These are phyloP conservation scores for Atethmia centrago DNA, from an alignment of 2,888 invertebrate species.

Conservation along the genomic window DNA sequence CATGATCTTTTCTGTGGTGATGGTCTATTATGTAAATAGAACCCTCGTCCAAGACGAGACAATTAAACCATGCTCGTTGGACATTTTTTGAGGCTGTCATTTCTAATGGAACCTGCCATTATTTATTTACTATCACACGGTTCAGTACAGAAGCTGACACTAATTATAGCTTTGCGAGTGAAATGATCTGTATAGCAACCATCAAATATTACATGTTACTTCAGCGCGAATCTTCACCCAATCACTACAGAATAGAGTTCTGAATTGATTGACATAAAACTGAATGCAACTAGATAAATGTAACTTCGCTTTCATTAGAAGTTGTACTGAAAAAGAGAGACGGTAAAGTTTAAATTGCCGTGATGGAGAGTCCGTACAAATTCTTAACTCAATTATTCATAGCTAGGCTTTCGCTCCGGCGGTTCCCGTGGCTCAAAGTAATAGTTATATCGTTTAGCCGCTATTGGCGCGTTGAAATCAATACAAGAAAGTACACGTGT, in stretches of 20 bases:
- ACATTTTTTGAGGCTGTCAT: not conserved
- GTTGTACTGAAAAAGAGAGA: not conserved
- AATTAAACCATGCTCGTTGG: not conserved
- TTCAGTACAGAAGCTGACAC: slow-evolving; percentile 13
- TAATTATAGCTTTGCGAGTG: slow-evolving; percentile 37
- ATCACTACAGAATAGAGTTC: not conserved
- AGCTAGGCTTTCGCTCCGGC: slow-evolving; percentile 48
- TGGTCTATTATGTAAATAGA: not conserved
- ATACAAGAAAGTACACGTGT: slow-evolving; percentile 52
- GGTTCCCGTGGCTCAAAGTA: slow-evolving; percentile 36
- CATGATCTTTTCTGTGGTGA: slow-evolving; percentile 5
- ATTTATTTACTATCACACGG: slow-evolving; percentile 3
- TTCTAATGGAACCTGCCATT: slow-evolving; percentile 18
- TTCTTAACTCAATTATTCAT: slow-evolving; percentile 65
- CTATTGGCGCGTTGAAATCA: slow-evolving; percentile 54
- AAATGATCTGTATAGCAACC: slow-evolving; percentile 30
- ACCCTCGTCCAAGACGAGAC: not conserved
- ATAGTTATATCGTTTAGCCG: slow-evolving; percentile 36
- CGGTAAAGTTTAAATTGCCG: slow-evolving; percentile 33
- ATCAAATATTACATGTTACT: slow-evolving; percentile 11
- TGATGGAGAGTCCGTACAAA: slow-evolving; percentile 16
- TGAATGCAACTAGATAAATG: slow-evolving; percentile 28
- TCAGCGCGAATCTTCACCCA: slow-evolving; percentile 19
- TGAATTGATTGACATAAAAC: slow-evolving; percentile 29
- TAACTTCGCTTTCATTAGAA: slow-evolving; percentile 15